Conservation (phyloP, 2,888 invertebrate species). For the Diadegma fenestrale region DNA sequence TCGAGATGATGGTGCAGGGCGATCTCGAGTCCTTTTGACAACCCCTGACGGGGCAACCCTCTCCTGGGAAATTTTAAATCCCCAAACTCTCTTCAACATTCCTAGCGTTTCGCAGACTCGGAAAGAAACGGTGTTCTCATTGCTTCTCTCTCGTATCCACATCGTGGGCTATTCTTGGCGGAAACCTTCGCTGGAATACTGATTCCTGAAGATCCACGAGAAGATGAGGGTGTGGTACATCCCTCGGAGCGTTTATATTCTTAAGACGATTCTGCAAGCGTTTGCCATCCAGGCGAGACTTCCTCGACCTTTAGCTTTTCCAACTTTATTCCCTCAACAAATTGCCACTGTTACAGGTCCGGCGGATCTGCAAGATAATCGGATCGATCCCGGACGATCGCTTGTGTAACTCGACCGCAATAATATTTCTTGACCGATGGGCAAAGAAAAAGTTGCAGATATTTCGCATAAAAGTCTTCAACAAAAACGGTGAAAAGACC, state of each 20-base stretch:
- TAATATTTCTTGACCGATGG: neutral
- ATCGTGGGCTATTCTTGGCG: conserved; percentile 37
- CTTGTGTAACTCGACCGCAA: neutral
- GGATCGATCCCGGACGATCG: conserved; percentile 7
- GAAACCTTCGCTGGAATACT: conserved; percentile 54
- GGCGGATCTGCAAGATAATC: conserved; percentile 18
- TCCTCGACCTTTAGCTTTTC: neutral
- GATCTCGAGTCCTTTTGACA: conserved; percentile 22
- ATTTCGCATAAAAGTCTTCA: neutral
- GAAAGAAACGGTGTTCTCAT: conserved; percentile 3
- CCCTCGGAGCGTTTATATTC: conserved; percentile 53
- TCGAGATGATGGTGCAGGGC: conserved; percentile 18
- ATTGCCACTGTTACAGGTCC: conserved; percentile 34
- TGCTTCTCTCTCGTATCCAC: conserved; percentile 23
- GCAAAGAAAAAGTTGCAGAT: neutral
- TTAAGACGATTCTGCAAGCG: conserved; percentile 21
- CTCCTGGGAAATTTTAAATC: conserved; percentile 74
- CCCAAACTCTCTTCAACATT: conserved; percentile 32
- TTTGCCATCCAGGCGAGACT: conserved; percentile 33
- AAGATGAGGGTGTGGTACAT: conserved; percentile 21
- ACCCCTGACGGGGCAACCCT: conserved; percentile 51
- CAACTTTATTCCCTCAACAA: conserved; percentile 31
- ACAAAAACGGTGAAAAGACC: too few relatives aligned
- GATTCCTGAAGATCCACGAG: conserved; percentile 47
- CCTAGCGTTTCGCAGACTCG: conserved; percentile 38